Evolutionary conservation across 2,888 invertebrate genomes (phyloP).

Genomic region (Cremastinae sp.): DNA sequence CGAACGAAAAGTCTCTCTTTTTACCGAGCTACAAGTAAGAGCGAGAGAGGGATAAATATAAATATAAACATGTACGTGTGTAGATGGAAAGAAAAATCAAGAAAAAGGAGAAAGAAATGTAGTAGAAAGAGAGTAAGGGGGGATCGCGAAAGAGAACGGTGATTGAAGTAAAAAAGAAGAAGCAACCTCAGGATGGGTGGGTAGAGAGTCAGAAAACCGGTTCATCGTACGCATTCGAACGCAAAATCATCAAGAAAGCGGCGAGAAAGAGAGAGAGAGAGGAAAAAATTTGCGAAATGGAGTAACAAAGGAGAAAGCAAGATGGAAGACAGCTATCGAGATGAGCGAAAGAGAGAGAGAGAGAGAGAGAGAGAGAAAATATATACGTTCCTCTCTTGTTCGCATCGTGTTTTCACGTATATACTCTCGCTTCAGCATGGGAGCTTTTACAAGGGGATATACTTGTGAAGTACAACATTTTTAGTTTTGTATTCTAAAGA

Average conservation of each 20-base stretch:
- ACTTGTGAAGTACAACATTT: no score
- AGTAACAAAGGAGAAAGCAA: no score
- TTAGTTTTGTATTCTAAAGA: no score
- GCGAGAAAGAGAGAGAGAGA: not conserved
- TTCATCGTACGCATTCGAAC: slow-evolving; percentile 61
- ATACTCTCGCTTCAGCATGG: no score
- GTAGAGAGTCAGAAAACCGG: slow-evolving; percentile 63
- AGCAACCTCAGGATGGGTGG: slow-evolving; percentile 49
- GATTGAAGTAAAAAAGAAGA: slow-evolving; percentile 28
- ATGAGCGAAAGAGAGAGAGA: slow-evolving; percentile 22
- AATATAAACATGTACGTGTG: no score
- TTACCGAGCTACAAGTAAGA: slow-evolving; percentile 53
- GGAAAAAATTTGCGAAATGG: not conserved
- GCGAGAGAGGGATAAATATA: no score
- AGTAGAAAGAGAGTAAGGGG: not conserved
- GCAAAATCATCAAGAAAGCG: slow-evolving; percentile 29
- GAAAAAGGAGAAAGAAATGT: no score
- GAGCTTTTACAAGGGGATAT: no score
- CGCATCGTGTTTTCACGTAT: no score
- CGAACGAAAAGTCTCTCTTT: slow-evolving; percentile 69
- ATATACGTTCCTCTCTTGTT: no score
- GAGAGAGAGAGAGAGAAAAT: not conserved
- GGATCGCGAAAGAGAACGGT: slow-evolving; percentile 4
- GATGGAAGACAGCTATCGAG: not conserved
- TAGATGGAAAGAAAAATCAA: no score